Evolutionary conservation across 2,797 vertebrate species (phyloP).

Genomic region (Enteromius treurensis): DNA sequence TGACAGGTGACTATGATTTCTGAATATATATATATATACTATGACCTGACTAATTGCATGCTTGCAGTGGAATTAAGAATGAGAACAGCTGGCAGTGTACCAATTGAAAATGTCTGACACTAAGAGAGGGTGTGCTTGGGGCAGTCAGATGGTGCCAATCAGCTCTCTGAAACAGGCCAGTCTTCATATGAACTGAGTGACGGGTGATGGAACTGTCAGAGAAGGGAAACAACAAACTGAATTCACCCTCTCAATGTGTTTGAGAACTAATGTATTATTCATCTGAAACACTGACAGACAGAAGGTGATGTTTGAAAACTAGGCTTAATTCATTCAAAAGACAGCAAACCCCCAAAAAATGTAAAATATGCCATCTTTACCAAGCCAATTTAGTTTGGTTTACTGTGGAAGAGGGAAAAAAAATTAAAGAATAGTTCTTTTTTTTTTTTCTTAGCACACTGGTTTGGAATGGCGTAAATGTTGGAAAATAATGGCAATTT

Average conservation of each 20-base stretch:
- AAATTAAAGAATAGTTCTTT: neutral
- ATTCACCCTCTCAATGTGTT: slow-evolving; percentile 14
- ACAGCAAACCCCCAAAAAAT: neutral
- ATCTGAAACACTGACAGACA: slow-evolving; percentile 1
- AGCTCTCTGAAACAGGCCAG: slow-evolving; percentile 21
- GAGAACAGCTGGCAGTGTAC: neutral
- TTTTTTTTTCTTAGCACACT: neutral
- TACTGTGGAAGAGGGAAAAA: neutral
- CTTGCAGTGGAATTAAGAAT: neutral
- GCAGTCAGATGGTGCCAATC: slow-evolving; percentile 33
- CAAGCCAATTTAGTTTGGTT: neutral
- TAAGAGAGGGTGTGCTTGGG: slow-evolving; percentile 20
- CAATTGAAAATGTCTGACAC: slow-evolving; percentile 3
- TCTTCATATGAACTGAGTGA: slow-evolving; percentile 39
- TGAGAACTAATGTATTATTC: slow-evolving; percentile 36
- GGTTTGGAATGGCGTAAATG: neutral
- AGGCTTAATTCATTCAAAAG: neutral
- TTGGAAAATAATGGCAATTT: neutral
- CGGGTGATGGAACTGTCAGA: slow-evolving; percentile 36
- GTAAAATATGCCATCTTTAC: neutral
- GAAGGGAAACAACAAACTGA: slow-evolving; percentile 27
- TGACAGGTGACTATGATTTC: slow-evolving; percentile 7
- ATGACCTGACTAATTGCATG: slow-evolving; percentile 22
- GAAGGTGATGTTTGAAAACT: slow-evolving; percentile 27
- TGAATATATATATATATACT: neutral